A percentile compares a stretch with the other conserved stretches of the same genome.
phyloP scores from a whole-genome alignment of 2,888 invertebrate species.

The Myathropa florea region DNA sequence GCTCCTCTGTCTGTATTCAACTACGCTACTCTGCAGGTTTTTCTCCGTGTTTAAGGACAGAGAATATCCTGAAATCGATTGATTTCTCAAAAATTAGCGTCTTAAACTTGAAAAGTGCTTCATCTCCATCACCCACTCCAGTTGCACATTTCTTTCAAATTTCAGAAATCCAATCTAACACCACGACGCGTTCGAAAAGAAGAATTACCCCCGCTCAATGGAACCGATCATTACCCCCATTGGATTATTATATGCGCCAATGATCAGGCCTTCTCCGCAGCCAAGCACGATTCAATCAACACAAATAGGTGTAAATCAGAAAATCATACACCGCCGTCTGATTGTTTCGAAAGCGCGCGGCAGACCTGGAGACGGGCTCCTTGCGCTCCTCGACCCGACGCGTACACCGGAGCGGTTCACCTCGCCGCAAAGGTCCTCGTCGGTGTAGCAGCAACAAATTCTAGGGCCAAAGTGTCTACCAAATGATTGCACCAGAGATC shows the following conservation, averaged over 20 bases:
- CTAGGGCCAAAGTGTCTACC: slow-evolving; percentile 68
- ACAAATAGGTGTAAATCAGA: slow-evolving; percentile 71
- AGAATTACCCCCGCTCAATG: slow-evolving; percentile 23
- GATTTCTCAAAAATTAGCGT: no score
- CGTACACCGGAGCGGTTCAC: slow-evolving; percentile 56
- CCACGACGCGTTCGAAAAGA: background rate
- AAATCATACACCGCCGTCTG: slow-evolving; percentile 60
- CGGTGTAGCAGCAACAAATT: slow-evolving; percentile 62
- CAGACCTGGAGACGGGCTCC: slow-evolving; percentile 26
- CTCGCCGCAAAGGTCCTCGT: slow-evolving; percentile 57
- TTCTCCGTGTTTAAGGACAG: no score
- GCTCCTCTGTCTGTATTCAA: no score
- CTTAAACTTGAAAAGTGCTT: slow-evolving; percentile 38
- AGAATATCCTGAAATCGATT: no score
- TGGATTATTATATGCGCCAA: slow-evolving; percentile 71
- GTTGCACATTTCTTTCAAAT: background rate
- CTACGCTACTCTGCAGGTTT: no score
- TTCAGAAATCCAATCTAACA: slow-evolving; percentile 51
- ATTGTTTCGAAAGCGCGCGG: slow-evolving; percentile 35
- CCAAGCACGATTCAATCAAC: slow-evolving; percentile 69
- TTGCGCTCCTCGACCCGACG: slow-evolving; percentile 66
- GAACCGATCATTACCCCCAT: slow-evolving; percentile 66
- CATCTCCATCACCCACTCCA: background rate
- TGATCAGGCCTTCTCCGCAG: slow-evolving; percentile 51
- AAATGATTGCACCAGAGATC: slow-evolving; percentile 68